Evolutionary conservation across 2,888 invertebrate species (phyloP), one percentile per base, ranked within the genome.

Genomic region (Metacarcinus magister): DNA sequence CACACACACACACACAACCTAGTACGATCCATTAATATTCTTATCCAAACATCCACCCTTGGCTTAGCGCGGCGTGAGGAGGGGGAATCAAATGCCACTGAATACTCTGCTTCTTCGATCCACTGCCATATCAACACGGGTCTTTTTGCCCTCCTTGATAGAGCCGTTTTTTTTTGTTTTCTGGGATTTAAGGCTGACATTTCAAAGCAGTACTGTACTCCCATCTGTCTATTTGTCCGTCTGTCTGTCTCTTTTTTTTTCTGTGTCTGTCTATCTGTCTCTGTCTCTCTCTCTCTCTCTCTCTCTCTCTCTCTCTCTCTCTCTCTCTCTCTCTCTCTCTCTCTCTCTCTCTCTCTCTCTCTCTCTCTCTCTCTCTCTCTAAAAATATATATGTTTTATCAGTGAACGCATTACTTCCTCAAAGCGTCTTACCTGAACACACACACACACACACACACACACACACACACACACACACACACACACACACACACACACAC

Each of bases 1-100:
- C 82, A 82, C 82, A 82, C 82, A 32, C 82, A 82, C 32, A 82
- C 82, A 82, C 82, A 16, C 87, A 39, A 13, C 87, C 75, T 75
- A 28, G 75, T 8, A 75, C 28, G 75, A 87, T 87, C 87, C 87
- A 87, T 87, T 87, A 87, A 87, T 87, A 87, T 87, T 87, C 87
- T 87, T 87, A 87, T 87, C 87, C 87, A 32, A 32, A 87, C 87
- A 87, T 87, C 87, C 87, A 87, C 32, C 87, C 87, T 39, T 87
- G 87, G 87, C 87, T 87, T 87, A 87, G 87, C 32, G 87, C 32
- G 32, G 39, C 13, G 87, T 39, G 39, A 39, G 87, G 87, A 87
- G 39, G 87, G 87, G 87, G 87, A 87, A 39, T 39, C 87, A 87
- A 87, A 39, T 87, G 87, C 87, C 87, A 39, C 87, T 16, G 87